Percentiles rank a stretch among this genome's conserved stretches.
Conservation (phyloP, 2,113 vertebrate species). For the Nothobranchius kuhntae region DNA sequence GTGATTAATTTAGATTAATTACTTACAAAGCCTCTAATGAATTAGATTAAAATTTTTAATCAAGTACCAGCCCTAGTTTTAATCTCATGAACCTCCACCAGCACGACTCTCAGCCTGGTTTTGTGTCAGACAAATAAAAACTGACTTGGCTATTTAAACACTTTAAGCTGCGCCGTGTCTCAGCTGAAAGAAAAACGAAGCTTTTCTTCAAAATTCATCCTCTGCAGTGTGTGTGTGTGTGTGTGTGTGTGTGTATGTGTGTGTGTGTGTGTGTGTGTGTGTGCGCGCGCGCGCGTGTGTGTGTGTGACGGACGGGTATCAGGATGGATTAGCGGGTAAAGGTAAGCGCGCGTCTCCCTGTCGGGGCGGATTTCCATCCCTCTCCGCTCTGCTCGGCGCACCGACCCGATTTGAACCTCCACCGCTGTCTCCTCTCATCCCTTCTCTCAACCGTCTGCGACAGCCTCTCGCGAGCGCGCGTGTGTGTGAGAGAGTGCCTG, state of each 20-base stretch:
- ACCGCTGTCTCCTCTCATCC: constrained; percentile 35
- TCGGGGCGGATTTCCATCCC: constrained; percentile 67
- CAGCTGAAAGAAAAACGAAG: not conserved
- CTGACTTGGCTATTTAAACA: not conserved
- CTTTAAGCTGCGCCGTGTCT: not conserved
- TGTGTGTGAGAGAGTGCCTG: not conserved
- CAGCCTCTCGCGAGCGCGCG: constrained; percentile 11
- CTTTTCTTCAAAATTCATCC: not conserved
- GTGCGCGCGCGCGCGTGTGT: constrained; percentile 14
- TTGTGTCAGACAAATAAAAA: too few species aligned
- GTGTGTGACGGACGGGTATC: constrained; percentile 50
- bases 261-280: constrained; percentile 4
- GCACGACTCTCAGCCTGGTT: too few species aligned
- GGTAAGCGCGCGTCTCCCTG: constrained; percentile 74
- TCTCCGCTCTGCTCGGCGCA: constrained; percentile 48
- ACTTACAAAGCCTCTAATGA: too few species aligned
- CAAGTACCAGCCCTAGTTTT: too few species aligned
- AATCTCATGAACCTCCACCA: too few species aligned
- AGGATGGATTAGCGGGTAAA: constrained; percentile 83
- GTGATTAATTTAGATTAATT: too few species aligned
- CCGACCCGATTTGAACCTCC: constrained; percentile 62
- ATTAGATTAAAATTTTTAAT: too few species aligned
- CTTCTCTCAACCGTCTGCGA: constrained; percentile 3
- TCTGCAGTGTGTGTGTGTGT: not conserved
- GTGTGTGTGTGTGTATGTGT: not conserved